phyloP scores from a whole-genome alignment of 1,140 invertebrate species.

The Drosophila setifemur region DNA sequence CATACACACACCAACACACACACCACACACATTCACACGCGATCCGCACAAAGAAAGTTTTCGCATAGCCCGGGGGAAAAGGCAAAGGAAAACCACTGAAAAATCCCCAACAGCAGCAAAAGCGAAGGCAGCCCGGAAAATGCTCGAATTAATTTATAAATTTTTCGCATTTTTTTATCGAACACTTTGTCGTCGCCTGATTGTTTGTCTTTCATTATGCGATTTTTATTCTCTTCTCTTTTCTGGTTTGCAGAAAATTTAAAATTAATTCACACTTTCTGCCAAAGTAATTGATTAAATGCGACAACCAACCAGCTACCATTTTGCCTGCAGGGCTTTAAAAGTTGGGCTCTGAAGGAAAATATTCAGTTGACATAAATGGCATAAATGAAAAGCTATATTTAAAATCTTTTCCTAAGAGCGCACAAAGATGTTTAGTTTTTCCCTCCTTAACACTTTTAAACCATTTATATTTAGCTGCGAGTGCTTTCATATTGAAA shows the following conservation, averaged over 20 bases:
- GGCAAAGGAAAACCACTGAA: constrained; percentile 17
- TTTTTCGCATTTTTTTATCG: constrained; percentile 15
- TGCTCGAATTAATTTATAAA: constrained; percentile 38
- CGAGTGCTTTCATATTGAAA: background rate
- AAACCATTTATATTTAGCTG: too few relatives aligned
- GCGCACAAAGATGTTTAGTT: background rate
- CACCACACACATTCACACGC: constrained; percentile 16
- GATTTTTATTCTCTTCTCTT: constrained; percentile 9
- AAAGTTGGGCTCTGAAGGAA: constrained; percentile 23
- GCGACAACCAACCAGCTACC: constrained; percentile 12
- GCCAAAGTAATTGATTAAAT: constrained; percentile 19
- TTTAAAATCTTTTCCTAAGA: too few relatives aligned
- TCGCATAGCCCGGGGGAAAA: constrained; percentile 11
- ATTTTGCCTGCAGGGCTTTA: constrained; percentile 7
- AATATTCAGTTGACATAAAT: too few relatives aligned
- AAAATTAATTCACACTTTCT: background rate
- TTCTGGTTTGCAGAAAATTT: background rate
- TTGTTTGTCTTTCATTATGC: constrained; percentile 40
- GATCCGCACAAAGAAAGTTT: constrained; percentile 44
- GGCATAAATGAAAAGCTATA: too few relatives aligned
- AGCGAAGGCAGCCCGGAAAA: constrained; percentile 7
- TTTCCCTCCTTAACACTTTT: too few relatives aligned
- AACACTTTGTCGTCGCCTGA: background rate
- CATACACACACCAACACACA: constrained; percentile 1
- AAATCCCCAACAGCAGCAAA: constrained; percentile 19